These are phyloP conservation scores for Corythornis vintsioides DNA, from an alignment of 2,113 vertebrate species.

Conservation along the genomic window DNA sequence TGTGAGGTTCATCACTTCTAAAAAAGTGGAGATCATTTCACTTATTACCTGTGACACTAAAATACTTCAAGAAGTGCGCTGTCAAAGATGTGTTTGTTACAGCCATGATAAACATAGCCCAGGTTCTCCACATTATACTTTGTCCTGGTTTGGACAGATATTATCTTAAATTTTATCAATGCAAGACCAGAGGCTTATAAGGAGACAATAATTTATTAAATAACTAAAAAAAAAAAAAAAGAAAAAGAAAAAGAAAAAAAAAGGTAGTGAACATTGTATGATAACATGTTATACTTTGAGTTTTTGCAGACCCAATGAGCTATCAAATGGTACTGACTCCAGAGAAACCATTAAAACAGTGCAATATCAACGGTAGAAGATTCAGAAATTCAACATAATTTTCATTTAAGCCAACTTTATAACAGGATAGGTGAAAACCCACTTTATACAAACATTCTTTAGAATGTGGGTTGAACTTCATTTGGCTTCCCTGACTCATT, in stretches of 20 bases:
- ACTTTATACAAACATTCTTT: conserved; percentile 18
- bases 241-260: background rate
- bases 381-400: background rate
- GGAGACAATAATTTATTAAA: no score
- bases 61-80: background rate
- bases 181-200: no score
- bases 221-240: no score
- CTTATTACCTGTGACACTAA: background rate
- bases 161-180: no score
- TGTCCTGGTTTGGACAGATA: no score
- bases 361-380: background rate
- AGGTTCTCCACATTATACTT: background rate
- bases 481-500: conserved; percentile 42
- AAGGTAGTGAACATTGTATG: background rate
- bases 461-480: background rate
- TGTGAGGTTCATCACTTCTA: background rate
- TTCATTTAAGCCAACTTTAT: background rate
- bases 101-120: background rate
- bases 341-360: background rate
- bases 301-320: background rate
- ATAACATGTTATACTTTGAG: accelerated
- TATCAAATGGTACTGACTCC: background rate
- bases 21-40: background rate
- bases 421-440: conserved; percentile 52
- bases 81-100: background rate